Evolutionary conservation across 2,888 invertebrate species (phyloP).

Genomic region (Parelbella ahira): DNA sequence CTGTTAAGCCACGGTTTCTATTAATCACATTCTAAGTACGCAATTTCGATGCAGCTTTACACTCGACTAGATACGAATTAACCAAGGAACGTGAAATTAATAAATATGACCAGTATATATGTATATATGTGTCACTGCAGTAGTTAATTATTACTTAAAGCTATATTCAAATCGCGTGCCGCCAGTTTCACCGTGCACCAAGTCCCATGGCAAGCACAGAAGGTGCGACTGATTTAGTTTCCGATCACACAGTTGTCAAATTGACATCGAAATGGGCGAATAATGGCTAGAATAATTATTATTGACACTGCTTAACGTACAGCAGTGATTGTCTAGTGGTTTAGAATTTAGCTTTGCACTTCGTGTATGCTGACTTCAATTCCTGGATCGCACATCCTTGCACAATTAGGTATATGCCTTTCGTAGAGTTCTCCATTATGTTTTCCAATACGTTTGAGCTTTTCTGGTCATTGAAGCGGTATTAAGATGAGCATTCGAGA

Average conservation of each 20-base stretch:
- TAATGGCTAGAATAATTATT: conserved; percentile 14
- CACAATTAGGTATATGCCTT: too few relatives aligned
- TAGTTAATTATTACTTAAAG: conserved; percentile 7
- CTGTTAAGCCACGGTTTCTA: too few relatives aligned
- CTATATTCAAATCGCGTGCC: conserved; percentile 16
- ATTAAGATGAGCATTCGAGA: too few relatives aligned
- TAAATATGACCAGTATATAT: conserved; percentile 9
- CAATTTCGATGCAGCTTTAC: conserved; percentile 1
- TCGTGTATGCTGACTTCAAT: too few relatives aligned
- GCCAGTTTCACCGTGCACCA: conserved; percentile 4
- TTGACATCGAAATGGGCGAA: conserved; percentile 38
- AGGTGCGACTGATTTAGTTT: conserved; percentile 32
- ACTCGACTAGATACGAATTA: conserved; percentile 7
- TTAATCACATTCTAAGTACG: too few relatives aligned
- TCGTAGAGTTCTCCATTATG: too few relatives aligned
- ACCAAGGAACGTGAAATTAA: conserved; percentile 2
- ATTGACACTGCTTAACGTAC: conserved; percentile 1
- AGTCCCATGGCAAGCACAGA: conserved; percentile 26
- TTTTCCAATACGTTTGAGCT: too few relatives aligned
- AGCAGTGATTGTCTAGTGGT: too few relatives aligned
- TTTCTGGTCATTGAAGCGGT: too few relatives aligned
- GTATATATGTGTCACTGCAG: conserved; percentile 5
- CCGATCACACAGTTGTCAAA: conserved; percentile 42
- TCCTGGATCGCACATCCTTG: too few relatives aligned
- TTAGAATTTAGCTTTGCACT: too few relatives aligned